These are phyloP conservation scores for Gadus chalcogrammus DNA, from an alignment of 2,113 vertebrate genomes.

Conservation along the genomic window DNA sequence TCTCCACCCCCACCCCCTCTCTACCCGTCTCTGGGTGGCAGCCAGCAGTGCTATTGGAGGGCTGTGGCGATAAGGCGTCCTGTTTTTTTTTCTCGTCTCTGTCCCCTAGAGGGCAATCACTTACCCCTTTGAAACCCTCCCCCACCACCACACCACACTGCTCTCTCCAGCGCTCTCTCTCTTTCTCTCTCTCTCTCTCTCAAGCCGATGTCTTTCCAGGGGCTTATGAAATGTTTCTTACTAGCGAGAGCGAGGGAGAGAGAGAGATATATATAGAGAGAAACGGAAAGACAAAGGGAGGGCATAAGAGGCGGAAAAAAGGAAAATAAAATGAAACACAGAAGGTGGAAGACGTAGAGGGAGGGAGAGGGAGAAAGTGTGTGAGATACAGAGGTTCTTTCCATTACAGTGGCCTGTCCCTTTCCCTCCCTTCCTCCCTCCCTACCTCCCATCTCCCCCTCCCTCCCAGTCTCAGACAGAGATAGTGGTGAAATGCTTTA, in stretches of 20 bases:
- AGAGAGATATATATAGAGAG: not conserved
- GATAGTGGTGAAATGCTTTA: conserved; percentile 69
- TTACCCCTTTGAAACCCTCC: conserved; percentile 73
- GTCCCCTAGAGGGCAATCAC: conserved; percentile 82
- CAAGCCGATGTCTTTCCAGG: conserved; percentile 40
- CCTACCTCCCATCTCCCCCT: conserved; percentile 15
- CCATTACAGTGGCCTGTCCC: not conserved
- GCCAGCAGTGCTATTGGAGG: conserved; percentile 67
- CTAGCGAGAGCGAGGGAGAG: conserved; percentile 51
- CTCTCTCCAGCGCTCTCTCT: no score
- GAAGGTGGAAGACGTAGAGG: conserved; percentile 21
- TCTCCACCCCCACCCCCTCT: conserved; percentile 4
- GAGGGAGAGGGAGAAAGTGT: conserved; percentile 17
- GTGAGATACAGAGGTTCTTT: not conserved
- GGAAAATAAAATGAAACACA: conserved; percentile 30
- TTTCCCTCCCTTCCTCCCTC: not conserved
- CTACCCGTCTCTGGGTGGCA: conserved; percentile 49
- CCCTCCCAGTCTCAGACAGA: conserved; percentile 38
- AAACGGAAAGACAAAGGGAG: conserved; percentile 27
- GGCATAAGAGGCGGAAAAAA: conserved; percentile 22
- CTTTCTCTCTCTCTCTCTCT: no score
- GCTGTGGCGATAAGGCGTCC: conserved; percentile 66
- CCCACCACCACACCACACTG: conserved; percentile 50
- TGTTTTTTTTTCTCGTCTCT: conserved; percentile 56
- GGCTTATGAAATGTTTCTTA: conserved; percentile 64